Evolutionary conservation across 2,113 vertebrate species (phyloP), one percentile per base, ranked within the genome.

Genomic region (Centrocercus urophasianus): DNA sequence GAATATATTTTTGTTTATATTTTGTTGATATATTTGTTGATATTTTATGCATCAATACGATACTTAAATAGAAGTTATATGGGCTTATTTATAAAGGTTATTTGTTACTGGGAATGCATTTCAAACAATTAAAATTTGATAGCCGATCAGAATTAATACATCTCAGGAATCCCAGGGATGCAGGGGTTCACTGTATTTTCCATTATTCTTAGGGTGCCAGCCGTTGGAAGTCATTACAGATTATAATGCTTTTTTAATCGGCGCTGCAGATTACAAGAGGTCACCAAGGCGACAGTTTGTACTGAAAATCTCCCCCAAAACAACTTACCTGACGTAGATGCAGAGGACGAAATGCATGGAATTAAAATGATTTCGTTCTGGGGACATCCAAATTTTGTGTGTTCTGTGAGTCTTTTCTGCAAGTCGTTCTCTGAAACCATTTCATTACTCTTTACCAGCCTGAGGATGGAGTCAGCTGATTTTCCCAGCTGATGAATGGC

Each of bases 381-480:
- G 5, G 2, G 34, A 20, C 34, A 81, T 60, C 42, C n/a, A 61
- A n/a, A 82, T 67, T 52, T 59, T 88, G 36, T 54, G 40, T 38
- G n/a, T 86, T 76, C 15, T 60, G 76, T 32, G 27, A 93, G 8
- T 16, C n/a, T 78, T 87, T 88, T 83, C 78, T 80, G 85, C 47
- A 67, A 83, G 78, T 43, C 48, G 48, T 45, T 86, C 98, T 98
- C 98, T 86, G 97, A 96, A 59, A 98, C 98, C 42, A 98, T 91
- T 72, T 93, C 70, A 92, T 98, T 97, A 3, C 87, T 97, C 96
- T 98, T 98, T 24, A 98, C 97, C 96, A 98, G 97, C 96, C 98
- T 95, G 88, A 98, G 97, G 88, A 98, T 96, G 93, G 97, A 98
- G 96, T 99, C 98, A 81, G 99, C 98, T 81, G 98, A 98, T 96